Evolutionary conservation across 2,797 vertebrate genomes (phyloP).

Genomic region (Mormyrops attenuatus): DNA sequence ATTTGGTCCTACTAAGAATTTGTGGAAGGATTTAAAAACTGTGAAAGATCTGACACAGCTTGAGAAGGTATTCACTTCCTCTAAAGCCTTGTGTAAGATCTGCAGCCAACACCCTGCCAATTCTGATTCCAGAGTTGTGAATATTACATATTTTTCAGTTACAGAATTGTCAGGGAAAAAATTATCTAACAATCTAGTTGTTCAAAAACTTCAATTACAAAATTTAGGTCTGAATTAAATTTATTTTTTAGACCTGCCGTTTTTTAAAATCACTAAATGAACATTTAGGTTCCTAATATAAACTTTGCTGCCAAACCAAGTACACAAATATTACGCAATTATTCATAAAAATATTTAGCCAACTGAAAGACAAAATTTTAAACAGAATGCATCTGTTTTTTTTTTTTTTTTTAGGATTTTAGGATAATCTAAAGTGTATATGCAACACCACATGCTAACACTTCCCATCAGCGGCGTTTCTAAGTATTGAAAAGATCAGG

Average conservation of each 20-base stretch:
- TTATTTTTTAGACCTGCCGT: neutral
- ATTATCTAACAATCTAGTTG: neutral
- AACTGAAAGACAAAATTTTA: neutral
- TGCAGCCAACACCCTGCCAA: neutral
- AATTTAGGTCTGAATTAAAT: neutral
- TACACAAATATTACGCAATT: neutral
- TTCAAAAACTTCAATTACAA: neutral
- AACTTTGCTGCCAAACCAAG: neutral
- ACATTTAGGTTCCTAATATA: neutral
- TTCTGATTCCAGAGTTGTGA: neutral
- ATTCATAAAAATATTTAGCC: neutral
- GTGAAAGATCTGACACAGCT: neutral
- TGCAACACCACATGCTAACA: neutral
- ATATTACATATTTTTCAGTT: neutral
- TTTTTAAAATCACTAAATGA: neutral
- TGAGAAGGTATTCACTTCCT: neutral
- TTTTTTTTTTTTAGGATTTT: no score
- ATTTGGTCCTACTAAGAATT: neutral
- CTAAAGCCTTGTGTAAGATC: neutral
- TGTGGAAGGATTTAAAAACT: neutral
- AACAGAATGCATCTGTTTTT: neutral
- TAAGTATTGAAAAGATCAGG: neutral
- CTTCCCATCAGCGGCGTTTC: neutral
- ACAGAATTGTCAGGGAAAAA: neutral
- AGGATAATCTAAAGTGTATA: neutral